Percentiles rank a stretch among this genome's conserved stretches.
Conservation (phyloP, 64 coral and sea anemone genomes). For the Montipora efflorescens region DNA sequence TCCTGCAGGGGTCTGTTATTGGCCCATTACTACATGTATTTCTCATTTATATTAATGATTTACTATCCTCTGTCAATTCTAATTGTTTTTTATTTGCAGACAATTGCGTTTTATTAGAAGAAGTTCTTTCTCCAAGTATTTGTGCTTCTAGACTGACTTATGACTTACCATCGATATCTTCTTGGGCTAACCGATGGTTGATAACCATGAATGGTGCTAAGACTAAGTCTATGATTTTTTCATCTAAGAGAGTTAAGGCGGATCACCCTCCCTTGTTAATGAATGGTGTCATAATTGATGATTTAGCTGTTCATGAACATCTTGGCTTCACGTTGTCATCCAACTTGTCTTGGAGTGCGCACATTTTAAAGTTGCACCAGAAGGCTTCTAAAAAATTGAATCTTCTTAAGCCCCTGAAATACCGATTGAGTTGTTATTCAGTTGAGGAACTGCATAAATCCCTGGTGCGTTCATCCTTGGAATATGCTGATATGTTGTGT, state of each 20-base stretch:
- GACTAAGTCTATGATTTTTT: background rate
- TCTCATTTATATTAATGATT: background rate
- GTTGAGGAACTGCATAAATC: too few species aligned
- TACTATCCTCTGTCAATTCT: background rate
- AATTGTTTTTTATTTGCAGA: constrained; percentile 10
- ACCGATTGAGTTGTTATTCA: too few species aligned
- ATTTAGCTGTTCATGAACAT: constrained; percentile 10
- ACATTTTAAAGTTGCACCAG: background rate
- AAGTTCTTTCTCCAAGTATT: background rate
- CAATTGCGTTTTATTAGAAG: constrained; percentile 1
- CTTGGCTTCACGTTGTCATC: constrained; percentile 4
- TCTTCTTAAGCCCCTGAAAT: background rate
- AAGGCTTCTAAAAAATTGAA: background rate
- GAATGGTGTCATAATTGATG: background rate
- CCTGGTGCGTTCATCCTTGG: too few species aligned
- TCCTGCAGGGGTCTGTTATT: background rate
- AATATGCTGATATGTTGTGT: too few species aligned
- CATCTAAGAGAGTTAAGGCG: background rate
- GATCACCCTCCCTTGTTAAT: background rate
- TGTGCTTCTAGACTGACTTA: constrained; percentile 2
- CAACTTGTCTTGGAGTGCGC: background rate
- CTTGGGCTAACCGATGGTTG: constrained; percentile 16
- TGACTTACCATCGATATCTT: background rate
- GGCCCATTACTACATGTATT: background rate
- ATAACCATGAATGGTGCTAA: background rate